Evolutionary conservation across 1,140 invertebrate genomes (phyloP), one percentile per base, ranked within the genome.

Genomic region (Tetraneura akinire): DNA sequence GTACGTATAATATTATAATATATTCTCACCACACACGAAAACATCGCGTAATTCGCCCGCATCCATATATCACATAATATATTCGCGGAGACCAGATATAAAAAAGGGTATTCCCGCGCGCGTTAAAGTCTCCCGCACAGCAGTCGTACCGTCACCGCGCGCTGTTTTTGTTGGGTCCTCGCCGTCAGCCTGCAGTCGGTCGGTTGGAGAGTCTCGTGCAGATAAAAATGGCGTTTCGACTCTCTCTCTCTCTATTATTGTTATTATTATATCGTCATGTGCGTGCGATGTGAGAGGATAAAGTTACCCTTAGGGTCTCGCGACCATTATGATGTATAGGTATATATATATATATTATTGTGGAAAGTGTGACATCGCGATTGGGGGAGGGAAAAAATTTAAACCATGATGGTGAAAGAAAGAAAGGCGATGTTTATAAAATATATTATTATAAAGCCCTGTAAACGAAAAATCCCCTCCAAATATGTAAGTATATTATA

Each of bases 161-260:
- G 6, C 49, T 55, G 70, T 74, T 74, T 74, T 74, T 47, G 71
- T 74, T 55, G 37, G n/a, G 51, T 42, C 29, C n/a, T 29, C 51
- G 29, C 18, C 62, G 62, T 16, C 51, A n/a, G 51, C 8, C 62
- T n/a, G 62, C 62, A 74, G 49, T 4, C 42, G 18, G 70, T 11
- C 45, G n/a, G 70, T 18, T 13, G 11, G 60, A n/a, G n/a, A n/a
- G n/a, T n/a, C n/a, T n/a, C 9, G 26, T 16, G 26, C 37, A 76
- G 71, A 76, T 60, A 76, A 76, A 76, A 76, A 76, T 76, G 73
- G 73, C 73, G 73, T 76, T 76, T 76, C 73, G 73, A 76, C 73
- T 76, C 73, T n/a, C n/a, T n/a, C n/a, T n/a, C n/a, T n/a, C 32
- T 78, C 74, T 62, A 60, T 78, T 78, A 62, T 68, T 57, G 11